Evolutionary conservation across 2,797 vertebrate genomes (phyloP).

Genomic region (Pteronotus mesoamericanus): DNA sequence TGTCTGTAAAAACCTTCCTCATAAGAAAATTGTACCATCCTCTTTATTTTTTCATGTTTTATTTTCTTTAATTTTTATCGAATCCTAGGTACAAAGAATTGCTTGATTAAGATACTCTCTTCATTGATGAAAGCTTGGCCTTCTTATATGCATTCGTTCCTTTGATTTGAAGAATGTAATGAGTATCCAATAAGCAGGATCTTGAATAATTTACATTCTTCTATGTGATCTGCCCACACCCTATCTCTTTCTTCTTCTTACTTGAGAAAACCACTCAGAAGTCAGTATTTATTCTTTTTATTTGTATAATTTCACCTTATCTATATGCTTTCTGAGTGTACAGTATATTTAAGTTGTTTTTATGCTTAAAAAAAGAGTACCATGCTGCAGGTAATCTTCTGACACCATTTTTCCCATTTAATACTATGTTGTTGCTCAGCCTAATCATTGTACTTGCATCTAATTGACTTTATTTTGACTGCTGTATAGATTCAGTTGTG

Average conservation of each 20-base stretch:
- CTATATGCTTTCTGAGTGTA: not conserved
- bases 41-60: not conserved
- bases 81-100: not conserved
- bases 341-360: not conserved
- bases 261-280: not conserved
- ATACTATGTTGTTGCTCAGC: not conserved
- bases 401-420: not conserved
- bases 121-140: not conserved
- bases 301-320: not conserved
- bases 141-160: not conserved
- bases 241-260: not conserved
- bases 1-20: not conserved
- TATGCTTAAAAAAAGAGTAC: not conserved
- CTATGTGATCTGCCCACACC: not conserved
- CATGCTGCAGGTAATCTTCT: not conserved
- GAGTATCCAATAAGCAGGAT: not conserved
- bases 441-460: not conserved
- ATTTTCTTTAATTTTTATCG: conserved; percentile 14
- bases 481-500: not conserved
- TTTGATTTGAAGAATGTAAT: not conserved
- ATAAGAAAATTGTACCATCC: not conserved
- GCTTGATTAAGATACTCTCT: not conserved
- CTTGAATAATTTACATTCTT: not conserved
- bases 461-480: not conserved
- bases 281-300: not conserved